Base-by-base conservation (phyloP, 2,888 invertebrate species). In the Lasioglossum morio region DNA sequence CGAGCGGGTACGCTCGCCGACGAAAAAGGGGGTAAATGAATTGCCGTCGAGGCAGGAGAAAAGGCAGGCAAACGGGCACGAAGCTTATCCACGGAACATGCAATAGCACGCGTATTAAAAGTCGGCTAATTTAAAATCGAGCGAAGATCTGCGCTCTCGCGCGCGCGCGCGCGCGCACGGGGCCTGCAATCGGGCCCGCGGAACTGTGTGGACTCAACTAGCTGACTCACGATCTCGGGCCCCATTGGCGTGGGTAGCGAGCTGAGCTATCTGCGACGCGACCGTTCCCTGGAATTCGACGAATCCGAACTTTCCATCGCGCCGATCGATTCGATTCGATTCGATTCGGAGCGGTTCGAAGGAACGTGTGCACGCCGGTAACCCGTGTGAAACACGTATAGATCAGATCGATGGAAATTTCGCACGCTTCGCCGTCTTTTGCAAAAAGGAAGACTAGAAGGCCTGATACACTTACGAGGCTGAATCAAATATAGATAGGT, bases 41-140 rank as follows among this genome's bases (percentile, higher is more conserved):
- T 92, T 89, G 92, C 91, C 88, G 83, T 77, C 75, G 85, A 48
- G 80, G 91, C 69, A 74, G 73, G 85, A 79, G 90, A 79, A 89
- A 88, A 87, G 86, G 87, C 82, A 84, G 86, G 89, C 88, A 88
- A 66, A 86, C 88, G 90, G 70, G 88, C 91, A 91, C 93, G 91
- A 92, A 93, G 90, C 92, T 89, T 92, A 92, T 92, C 92, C 90
- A 84, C 79, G 89, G 81, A 91, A 92, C 93, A 90, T 92, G 93
- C 91, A 93, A 92, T 91, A 92, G 90, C 92, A 90, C 92, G 92
- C 91, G 92, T 91, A 92, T 93, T 92, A 93, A 93, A 93, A 92
- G 89, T 92, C 90, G 91, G 91, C 92, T 92, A 93, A 93, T 93
- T 93, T 93, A 92, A 93, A 93, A 93, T 92, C 93, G 93, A 93